phyloP scores from a whole-genome alignment of 1,140 invertebrate species.

The Philopotamus ludificatus region DNA sequence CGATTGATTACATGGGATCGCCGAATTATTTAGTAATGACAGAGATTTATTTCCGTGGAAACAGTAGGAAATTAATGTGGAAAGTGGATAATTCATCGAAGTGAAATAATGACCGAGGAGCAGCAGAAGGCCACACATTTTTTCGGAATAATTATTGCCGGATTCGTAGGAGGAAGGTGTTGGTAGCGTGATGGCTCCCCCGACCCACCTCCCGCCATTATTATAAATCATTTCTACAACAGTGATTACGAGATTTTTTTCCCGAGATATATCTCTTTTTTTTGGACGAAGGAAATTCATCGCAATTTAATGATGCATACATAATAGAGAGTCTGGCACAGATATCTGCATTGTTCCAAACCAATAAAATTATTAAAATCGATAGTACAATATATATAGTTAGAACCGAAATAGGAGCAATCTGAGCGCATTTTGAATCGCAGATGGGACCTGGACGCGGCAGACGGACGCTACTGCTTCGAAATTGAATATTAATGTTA shows the following conservation, averaged over 20 bases:
- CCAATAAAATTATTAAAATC: no score
- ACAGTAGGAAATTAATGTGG: not conserved
- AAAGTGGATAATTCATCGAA: not conserved
- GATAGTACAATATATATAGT: no score
- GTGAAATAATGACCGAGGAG: not conserved
- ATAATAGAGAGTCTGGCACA: no score
- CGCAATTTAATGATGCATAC: not conserved
- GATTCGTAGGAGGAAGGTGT: not conserved
- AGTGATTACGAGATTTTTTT: not conserved
- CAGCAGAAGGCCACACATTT: not conserved
- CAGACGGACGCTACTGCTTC: no score
- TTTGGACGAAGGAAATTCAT: not conserved
- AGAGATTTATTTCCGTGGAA: no score
- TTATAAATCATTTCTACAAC: not conserved
- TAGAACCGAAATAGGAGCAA: no score
- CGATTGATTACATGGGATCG: no score
- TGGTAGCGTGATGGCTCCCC: not conserved
- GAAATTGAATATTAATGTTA: no score
- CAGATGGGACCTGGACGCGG: no score
- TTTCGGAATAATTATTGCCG: not conserved
- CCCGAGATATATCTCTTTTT: not conserved
- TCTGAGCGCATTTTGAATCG: no score
- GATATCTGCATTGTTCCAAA: no score
- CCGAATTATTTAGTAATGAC: no score
- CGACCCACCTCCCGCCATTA: not conserved